Evolutionary conservation across 2,113 vertebrate genomes (phyloP).

Genomic region (Gulo gulo): DNA sequence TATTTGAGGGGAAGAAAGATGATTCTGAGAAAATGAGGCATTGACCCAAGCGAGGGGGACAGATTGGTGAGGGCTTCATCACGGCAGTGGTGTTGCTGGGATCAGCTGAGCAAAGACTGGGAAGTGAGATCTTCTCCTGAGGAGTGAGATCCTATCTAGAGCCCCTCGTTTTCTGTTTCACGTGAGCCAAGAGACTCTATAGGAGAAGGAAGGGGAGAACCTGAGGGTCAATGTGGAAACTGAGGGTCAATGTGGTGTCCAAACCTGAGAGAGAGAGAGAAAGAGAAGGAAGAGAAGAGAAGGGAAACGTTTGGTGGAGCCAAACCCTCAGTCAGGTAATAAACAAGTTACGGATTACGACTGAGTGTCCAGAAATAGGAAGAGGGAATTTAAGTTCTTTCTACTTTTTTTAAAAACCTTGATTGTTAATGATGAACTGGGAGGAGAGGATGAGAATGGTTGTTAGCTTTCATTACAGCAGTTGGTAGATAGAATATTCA

Average conservation of each 20-base stretch:
- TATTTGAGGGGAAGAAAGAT: not conserved
- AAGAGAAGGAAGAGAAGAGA: not conserved
- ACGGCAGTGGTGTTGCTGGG: not conserved
- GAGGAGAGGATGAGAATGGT: not conserved
- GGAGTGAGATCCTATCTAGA: not conserved
- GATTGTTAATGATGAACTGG: not conserved
- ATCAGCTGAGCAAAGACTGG: not conserved
- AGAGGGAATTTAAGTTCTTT: not conserved
- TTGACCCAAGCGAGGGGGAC: not conserved
- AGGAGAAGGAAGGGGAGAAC: not conserved
- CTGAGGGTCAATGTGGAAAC: not conserved
- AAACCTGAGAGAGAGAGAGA: not conserved
- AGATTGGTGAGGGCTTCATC: not conserved
- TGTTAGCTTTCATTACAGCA: not conserved
- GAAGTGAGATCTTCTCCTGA: not conserved
- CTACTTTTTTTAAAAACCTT: not conserved
- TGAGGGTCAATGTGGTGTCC: not conserved
- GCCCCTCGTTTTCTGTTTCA: not conserved
- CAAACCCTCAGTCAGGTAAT: not conserved
- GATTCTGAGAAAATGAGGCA: not conserved
- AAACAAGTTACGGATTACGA: not conserved
- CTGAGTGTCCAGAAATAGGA: not conserved
- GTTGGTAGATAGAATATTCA: not conserved
- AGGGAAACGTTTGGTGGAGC: accelerated
- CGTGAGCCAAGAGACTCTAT: not conserved